Percentiles rank a stretch among this genome's conserved stretches.
phyloP scores from a whole-genome alignment of 2,888 invertebrate species.

The Crocallis elinguaria region DNA sequence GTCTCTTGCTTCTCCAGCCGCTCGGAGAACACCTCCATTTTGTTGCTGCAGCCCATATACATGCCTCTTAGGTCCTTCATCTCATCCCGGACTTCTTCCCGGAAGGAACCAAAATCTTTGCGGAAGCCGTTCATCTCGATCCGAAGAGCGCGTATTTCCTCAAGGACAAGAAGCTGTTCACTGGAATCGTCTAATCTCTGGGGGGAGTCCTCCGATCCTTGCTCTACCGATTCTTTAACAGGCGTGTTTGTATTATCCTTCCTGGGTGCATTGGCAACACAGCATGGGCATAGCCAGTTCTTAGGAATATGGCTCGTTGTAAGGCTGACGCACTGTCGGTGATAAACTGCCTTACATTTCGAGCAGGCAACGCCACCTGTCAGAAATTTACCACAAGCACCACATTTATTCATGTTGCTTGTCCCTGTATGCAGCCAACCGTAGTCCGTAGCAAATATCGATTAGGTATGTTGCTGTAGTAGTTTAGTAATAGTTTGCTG shows the following conservation, averaged over 20 bases:
- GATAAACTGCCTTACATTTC: neutral
- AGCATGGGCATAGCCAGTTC: slow-evolving; percentile 1
- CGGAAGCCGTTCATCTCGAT: neutral
- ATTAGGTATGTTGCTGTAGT: too few species aligned
- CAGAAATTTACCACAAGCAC: slow-evolving; percentile 2
- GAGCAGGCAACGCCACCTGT: slow-evolving; percentile 2
- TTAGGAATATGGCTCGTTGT: neutral
- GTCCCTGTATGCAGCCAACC: too few species aligned
- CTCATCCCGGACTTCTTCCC: too few species aligned
- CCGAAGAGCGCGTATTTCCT: neutral
- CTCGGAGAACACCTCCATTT: neutral
- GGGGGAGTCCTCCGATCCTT: neutral
- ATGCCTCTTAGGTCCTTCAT: too few species aligned
- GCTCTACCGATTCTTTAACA: neutral
- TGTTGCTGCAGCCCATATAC: neutral
- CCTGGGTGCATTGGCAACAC: neutral
- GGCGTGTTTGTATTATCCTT: slow-evolving; percentile 1
- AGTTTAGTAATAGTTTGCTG: too few species aligned
- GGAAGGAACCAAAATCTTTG: too few species aligned
- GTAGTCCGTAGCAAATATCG: too few species aligned
- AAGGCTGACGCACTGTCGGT: neutral
- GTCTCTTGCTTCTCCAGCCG: neutral
- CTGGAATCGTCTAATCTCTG: neutral
- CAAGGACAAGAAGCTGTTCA: neutral
- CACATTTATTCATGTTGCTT: neutral